Conservation (phyloP, 2,888 invertebrate genomes). For the Agriopis marginaria region DNA sequence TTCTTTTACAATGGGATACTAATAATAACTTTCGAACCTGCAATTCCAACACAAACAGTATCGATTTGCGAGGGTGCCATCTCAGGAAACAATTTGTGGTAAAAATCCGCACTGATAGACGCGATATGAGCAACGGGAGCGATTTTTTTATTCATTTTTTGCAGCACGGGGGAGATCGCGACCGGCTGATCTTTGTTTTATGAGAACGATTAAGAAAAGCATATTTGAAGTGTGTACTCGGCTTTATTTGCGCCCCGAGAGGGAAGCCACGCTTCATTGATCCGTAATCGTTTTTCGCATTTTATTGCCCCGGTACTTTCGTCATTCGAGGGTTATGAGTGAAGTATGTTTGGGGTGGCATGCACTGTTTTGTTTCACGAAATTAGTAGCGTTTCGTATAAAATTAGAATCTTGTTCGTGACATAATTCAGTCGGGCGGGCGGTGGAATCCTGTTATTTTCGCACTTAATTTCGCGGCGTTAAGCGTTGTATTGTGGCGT, state of each 20-base stretch:
- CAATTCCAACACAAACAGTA: slow-evolving; percentile 74
- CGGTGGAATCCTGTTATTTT: slow-evolving; percentile 72
- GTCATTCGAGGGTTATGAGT: slow-evolving; percentile 75
- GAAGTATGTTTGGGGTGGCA: slow-evolving; percentile 54
- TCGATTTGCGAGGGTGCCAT: slow-evolving; percentile 71
- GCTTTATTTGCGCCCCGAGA: slow-evolving; percentile 83
- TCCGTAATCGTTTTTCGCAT: slow-evolving; percentile 85
- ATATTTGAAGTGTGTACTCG: slow-evolving; percentile 86
- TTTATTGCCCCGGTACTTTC: slow-evolving; percentile 74
- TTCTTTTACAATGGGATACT: slow-evolving; percentile 67
- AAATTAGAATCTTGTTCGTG: slow-evolving; percentile 64
- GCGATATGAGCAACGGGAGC: slow-evolving; percentile 79
- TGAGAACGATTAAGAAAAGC: slow-evolving; percentile 87
- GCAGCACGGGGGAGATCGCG: slow-evolving; percentile 74
- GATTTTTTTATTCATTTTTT: slow-evolving; percentile 71
- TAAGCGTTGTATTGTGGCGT: slow-evolving; percentile 77
- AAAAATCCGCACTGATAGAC: slow-evolving; percentile 76
- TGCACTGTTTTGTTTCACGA: slow-evolving; percentile 59
- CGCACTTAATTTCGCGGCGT: slow-evolving; percentile 77
- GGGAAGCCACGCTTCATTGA: slow-evolving; percentile 84
- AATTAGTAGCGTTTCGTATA: slow-evolving; percentile 64
- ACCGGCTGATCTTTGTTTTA: slow-evolving; percentile 85
- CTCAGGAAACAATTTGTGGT: slow-evolving; percentile 79
- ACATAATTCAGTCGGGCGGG: slow-evolving; percentile 65
- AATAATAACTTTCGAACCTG: slow-evolving; percentile 71